A percentile compares a stretch with the other conserved stretches of the same genome.
phyloP scores from a whole-genome alignment of 2,113 vertebrate genomes.

The Sorex fumeus region DNA sequence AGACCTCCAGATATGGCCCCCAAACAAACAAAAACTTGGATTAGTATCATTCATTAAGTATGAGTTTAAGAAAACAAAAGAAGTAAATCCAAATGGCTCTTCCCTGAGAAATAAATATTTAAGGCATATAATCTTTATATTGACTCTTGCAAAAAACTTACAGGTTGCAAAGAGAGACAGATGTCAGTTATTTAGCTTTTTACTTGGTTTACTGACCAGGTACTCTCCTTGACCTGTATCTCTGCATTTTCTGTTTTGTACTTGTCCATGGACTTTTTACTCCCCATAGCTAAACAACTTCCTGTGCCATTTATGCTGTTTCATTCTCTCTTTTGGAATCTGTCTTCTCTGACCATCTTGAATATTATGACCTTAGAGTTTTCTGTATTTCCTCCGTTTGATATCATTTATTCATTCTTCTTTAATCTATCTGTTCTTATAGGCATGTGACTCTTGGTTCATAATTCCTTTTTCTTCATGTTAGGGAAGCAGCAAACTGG shows the following conservation, averaged over 20 bases:
- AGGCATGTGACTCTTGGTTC: neutral
- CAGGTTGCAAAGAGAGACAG: conserved; percentile 33
- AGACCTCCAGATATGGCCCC: no score
- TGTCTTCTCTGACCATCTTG: neutral
- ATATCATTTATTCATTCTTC: neutral
- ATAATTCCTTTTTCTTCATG: neutral
- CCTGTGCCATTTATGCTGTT: neutral
- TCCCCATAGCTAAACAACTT: neutral
- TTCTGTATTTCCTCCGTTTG: neutral
- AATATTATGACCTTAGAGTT: neutral
- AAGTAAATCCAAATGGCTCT: neutral
- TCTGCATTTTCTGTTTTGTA: neutral
- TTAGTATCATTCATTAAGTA: neutral
- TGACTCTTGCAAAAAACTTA: conserved; percentile 41
- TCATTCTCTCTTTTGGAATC: neutral
- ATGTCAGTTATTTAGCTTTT: conserved; percentile 14
- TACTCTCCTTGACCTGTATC: neutral
- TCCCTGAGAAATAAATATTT: conserved; percentile 39
- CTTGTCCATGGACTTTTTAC: neutral
- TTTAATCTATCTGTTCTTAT: neutral
- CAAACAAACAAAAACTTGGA: neutral
- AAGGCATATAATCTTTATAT: neutral
- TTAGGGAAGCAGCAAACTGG: neutral
- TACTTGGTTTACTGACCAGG: neutral
- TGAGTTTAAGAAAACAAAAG: neutral